These are phyloP conservation scores for Temnothorax unifasciatus DNA, from an alignment of 2,888 invertebrate genomes.

Conservation along the genomic window DNA sequence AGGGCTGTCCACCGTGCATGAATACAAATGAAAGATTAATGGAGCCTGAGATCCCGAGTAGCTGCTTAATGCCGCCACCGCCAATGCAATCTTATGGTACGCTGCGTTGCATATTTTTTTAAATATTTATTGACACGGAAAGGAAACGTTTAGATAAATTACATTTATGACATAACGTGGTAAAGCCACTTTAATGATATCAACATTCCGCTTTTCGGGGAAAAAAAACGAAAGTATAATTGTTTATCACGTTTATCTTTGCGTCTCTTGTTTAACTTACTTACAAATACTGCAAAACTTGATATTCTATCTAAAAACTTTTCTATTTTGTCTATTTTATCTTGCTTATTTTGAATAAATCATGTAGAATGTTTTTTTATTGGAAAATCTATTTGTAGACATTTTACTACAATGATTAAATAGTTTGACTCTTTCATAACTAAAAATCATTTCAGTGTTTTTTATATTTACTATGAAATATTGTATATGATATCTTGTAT, in stretches of 20 bases:
- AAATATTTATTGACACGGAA: constrained; percentile 33
- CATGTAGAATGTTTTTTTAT: not conserved
- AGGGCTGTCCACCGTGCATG: constrained; percentile 82
- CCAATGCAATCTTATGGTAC: constrained; percentile 83
- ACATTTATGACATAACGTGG: not conserved
- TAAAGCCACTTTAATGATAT: not conserved
- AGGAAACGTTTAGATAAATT: constrained; percentile 15
- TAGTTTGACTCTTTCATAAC: too few species aligned
- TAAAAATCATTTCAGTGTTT: too few species aligned
- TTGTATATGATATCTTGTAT: not conserved
- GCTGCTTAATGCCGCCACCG: constrained; percentile 82
- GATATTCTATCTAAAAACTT: not conserved
- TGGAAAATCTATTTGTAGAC: not conserved
- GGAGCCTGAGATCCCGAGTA: constrained; percentile 80
- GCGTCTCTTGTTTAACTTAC: not conserved
- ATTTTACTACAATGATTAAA: not conserved
- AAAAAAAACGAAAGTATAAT: not conserved
- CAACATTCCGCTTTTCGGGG: not conserved
- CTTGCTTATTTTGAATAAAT: not conserved
- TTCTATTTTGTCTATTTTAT: not conserved
- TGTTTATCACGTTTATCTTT: not conserved
- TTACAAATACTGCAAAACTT: not conserved
- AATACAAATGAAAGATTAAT: constrained; percentile 81
- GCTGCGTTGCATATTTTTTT: constrained; percentile 23
- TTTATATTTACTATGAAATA: too few species aligned